phyloP scores from a whole-genome alignment of 2,888 invertebrate species.

The Mimachlamys varia region DNA sequence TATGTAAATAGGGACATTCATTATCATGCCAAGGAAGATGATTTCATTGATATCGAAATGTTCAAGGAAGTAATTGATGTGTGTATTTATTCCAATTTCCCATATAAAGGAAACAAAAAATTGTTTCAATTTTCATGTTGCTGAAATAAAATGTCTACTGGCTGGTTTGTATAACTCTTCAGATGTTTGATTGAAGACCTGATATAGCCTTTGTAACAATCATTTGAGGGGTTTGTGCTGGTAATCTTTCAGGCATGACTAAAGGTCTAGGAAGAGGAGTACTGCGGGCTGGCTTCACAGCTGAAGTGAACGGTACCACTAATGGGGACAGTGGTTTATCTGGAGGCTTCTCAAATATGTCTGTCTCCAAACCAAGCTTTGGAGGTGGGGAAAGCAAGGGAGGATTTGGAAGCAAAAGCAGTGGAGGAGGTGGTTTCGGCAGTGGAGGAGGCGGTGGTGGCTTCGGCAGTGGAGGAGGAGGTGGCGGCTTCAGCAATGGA shows the following conservation, averaged over 20 bases:
- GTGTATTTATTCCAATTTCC: too few species aligned
- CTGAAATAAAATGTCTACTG: too few species aligned
- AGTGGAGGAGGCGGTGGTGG: conserved; percentile 47
- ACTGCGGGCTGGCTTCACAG: conserved; percentile 54
- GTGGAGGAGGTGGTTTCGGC: conserved; percentile 40
- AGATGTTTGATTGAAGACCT: too few species aligned
- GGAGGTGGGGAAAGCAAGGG: conserved; percentile 42
- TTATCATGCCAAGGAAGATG: too few species aligned
- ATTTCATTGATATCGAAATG: too few species aligned
- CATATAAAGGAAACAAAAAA: too few species aligned
- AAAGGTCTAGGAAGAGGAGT: conserved; percentile 67
- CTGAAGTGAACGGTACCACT: conserved; percentile 38
- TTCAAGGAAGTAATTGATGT: too few species aligned
- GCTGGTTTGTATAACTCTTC: too few species aligned
- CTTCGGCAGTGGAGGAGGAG: conserved; percentile 41
- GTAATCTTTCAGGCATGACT: not conserved
- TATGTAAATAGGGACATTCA: too few species aligned
- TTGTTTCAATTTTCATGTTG: too few species aligned
- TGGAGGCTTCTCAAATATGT: conserved; percentile 45
- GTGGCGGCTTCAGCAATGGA: conserved; percentile 37
- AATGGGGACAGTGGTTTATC: conserved; percentile 44
- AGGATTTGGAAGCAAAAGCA: not conserved
- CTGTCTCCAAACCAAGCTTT: conserved; percentile 43
- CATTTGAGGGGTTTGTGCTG: too few species aligned
- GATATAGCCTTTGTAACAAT: too few species aligned